A percentile compares a stretch with the other conserved stretches of the same genome.
Evolutionary conservation across 2,113 vertebrate genomes (phyloP).

Genomic region (Budorcas taxicolor): DNA sequence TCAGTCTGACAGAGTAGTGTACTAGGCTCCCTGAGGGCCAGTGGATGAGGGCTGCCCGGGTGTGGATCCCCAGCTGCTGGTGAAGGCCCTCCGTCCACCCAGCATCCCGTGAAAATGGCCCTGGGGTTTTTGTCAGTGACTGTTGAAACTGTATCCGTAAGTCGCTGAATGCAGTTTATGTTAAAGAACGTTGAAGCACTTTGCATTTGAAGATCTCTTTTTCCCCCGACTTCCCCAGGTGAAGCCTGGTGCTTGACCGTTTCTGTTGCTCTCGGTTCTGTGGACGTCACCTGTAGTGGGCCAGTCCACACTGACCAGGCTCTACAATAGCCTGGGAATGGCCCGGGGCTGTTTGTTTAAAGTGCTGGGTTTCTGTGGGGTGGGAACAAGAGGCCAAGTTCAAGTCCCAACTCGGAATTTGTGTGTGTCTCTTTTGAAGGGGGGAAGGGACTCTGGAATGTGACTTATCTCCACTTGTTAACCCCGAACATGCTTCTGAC

Average conservation of each 20-base stretch:
- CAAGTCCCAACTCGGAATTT: constrained; percentile 60
- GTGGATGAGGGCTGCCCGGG: no score
- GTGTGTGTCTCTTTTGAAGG: constrained; percentile 59
- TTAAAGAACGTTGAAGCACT: not conserved
- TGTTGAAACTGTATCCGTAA: not conserved
- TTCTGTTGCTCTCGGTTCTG: not conserved
- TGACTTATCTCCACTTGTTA: constrained; percentile 56
- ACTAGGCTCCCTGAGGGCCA: not conserved
- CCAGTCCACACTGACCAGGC: not conserved
- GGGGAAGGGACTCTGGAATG: constrained; percentile 57
- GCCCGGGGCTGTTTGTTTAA: not conserved
- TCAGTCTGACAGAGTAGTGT: not conserved
- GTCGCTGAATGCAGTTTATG: not conserved
- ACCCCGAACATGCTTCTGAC: constrained; percentile 33
- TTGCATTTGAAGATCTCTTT: not conserved
- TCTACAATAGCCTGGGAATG: not conserved
- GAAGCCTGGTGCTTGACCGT: not conserved
- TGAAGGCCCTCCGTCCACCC: not conserved
- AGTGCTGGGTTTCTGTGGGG: constrained; percentile 9
- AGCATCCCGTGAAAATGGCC: not conserved
- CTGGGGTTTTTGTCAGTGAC: not conserved
- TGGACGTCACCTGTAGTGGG: not conserved
- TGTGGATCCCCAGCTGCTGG: not conserved
- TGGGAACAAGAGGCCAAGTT: constrained; percentile 42
- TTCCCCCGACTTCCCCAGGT: not conserved